A percentile compares a stretch with the other conserved stretches of the same genome.
Evolutionary conservation across 2,113 vertebrate genomes (phyloP).

Genomic region (Glaucidium brasilianum): DNA sequence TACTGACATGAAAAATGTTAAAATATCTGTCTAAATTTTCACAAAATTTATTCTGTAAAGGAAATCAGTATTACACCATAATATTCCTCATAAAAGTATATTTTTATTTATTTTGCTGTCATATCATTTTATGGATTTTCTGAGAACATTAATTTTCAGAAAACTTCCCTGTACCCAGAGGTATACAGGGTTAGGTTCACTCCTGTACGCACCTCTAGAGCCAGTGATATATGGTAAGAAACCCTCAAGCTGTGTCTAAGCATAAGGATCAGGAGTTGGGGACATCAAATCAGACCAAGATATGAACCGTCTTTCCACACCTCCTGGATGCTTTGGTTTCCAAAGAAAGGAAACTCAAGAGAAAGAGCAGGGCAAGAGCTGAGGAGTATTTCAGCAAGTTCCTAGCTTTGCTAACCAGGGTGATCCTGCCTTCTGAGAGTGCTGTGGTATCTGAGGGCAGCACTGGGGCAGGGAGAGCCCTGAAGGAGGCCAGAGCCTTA

Average conservation of each 20-base stretch:
- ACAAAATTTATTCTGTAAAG: not conserved
- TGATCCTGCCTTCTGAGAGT: not conserved
- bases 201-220: fast-evolving
- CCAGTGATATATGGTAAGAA: not conserved
- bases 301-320: not conserved
- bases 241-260: not conserved
- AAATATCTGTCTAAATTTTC: not conserved
- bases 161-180: not conserved
- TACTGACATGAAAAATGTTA: not conserved
- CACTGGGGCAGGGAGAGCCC: fast-evolving
- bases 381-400: not conserved
- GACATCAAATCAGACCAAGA: fast-evolving
- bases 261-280: not conserved
- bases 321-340: not conserved
- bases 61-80: not conserved
- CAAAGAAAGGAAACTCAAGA: not conserved
- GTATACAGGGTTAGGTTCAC: not conserved
- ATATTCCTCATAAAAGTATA: not conserved
- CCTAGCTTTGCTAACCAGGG: not conserved
- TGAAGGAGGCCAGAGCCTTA: not conserved
- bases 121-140: not conserved
- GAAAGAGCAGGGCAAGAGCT: not conserved
- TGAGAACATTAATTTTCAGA: not conserved
- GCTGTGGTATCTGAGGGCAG: not conserved
- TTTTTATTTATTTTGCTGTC: not conserved